Percentiles rank a stretch among this genome's conserved stretches.
Conservation (phyloP, 1,140 invertebrate species). For the Matsumurasca onukii region DNA sequence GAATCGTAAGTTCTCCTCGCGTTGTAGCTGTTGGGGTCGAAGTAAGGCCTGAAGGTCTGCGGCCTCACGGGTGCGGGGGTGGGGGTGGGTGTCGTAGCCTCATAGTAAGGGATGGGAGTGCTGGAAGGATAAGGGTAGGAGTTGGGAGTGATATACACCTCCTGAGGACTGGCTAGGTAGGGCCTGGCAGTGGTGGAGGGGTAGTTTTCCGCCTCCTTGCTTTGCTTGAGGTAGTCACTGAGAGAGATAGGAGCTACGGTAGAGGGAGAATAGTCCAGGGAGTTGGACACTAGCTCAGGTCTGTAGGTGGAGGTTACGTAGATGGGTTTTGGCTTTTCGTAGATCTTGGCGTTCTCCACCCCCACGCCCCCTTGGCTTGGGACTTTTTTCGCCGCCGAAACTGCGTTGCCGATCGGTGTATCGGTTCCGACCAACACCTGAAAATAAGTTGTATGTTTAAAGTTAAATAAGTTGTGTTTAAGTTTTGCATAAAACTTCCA, state of each 20-base stretch:
- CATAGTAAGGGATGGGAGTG: constrained; percentile 31
- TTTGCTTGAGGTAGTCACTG: constrained; percentile 35
- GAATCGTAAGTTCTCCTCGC: constrained; percentile 32
- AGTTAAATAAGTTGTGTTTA: too few relatives aligned
- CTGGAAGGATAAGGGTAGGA: constrained; percentile 43
- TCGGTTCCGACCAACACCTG: constrained; percentile 73
- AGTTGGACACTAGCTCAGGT: background rate
- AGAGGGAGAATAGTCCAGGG: constrained; percentile 24
- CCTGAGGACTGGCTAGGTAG: background rate
- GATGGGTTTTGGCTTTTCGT: constrained; percentile 7
- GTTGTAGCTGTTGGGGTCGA: constrained; percentile 37
- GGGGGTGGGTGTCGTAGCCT: constrained; percentile 37
- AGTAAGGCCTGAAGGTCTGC: constrained; percentile 41
- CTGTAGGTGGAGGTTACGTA: constrained; percentile 20
- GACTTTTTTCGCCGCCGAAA: constrained; percentile 62
- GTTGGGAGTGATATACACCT: constrained; percentile 40
- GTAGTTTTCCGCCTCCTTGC: background rate
- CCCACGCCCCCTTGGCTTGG: constrained; percentile 34
- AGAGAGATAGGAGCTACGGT: constrained; percentile 34
- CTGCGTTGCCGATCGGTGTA: constrained; percentile 63
- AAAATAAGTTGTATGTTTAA: too few relatives aligned
- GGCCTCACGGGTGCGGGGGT: constrained; percentile 49
- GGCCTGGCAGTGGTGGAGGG: constrained; percentile 9
- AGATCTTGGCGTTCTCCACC: constrained; percentile 19
- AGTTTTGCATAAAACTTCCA: too few relatives aligned